These are phyloP conservation scores for Rynchops niger DNA, from an alignment of 2,113 vertebrate species.

Conservation along the genomic window DNA sequence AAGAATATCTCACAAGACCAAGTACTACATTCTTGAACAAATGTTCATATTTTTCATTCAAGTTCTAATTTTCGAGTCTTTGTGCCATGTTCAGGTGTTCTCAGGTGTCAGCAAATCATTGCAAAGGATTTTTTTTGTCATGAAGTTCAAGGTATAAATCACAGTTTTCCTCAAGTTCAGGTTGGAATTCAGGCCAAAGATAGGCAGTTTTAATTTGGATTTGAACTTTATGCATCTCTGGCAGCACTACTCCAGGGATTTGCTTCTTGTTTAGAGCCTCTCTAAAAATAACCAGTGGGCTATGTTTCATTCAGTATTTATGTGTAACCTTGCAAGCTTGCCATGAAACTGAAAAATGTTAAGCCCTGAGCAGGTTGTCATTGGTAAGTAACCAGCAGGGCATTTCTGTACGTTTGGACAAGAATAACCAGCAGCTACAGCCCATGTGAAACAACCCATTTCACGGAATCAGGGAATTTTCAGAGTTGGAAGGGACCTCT, in stretches of 20 bases:
- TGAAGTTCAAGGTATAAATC: background rate
- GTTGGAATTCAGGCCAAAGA: constrained; percentile 47
- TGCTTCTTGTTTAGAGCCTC: constrained; percentile 53
- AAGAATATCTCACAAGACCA: background rate
- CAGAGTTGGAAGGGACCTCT: too few relatives aligned
- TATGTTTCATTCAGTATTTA: constrained; percentile 49
- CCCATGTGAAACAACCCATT: background rate
- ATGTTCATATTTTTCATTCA: background rate
- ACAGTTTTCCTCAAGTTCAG: constrained; percentile 42
- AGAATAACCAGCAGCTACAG: background rate
- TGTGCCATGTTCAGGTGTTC: background rate
- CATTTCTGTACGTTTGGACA: background rate
- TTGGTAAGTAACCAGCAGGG: background rate
- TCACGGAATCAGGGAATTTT: too few relatives aligned
- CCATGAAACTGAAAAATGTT: constrained; percentile 27
- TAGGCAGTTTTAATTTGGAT: constrained; percentile 53
- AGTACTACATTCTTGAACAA: background rate
- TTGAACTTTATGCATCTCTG: constrained; percentile 60
- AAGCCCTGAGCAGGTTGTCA: background rate
- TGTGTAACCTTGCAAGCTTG: constrained; percentile 44
- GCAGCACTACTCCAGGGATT: constrained; percentile 38
- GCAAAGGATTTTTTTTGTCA: background rate
- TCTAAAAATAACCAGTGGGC: constrained; percentile 55
- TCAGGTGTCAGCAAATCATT: background rate
- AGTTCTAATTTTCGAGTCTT: background rate